Conservation (phyloP, 2,797 vertebrate species). For the Eleutherodactylus coqui region DNA sequence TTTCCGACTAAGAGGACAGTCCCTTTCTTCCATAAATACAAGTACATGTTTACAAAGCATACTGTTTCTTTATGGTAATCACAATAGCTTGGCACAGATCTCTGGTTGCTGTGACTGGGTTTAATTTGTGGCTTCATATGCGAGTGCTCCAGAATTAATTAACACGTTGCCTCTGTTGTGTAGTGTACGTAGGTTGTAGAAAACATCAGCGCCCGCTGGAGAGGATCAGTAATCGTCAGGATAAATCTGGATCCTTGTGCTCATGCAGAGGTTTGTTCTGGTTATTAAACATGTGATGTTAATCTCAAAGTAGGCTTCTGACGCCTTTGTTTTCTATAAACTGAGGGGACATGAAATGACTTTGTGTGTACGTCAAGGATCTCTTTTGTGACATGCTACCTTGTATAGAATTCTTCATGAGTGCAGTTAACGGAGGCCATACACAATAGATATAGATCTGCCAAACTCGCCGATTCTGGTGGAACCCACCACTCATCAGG, state of each 20-base stretch:
- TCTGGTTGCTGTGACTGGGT: background rate
- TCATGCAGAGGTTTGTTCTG: conserved; percentile 3
- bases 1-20: background rate
- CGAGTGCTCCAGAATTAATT: conserved; percentile 19
- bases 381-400: background rate
- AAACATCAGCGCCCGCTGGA: conserved; percentile 14
- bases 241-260: conserved; percentile 40
- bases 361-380: background rate
- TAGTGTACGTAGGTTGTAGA: background rate
- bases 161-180: conserved; percentile 18
- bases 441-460: no score
- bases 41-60: conserved; percentile 39
- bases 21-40: background rate
- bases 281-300: conserved; percentile 18
- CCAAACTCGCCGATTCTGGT: no score
- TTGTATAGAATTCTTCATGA: background rate
- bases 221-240: conserved; percentile 22
- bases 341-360: conserved; percentile 1
- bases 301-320: conserved; percentile 26
- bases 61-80: conserved; percentile 6
- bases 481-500: no score
- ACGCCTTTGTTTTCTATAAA: conserved; percentile 54
- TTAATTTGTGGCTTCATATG: conserved; percentile 21
- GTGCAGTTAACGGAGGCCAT: no score
- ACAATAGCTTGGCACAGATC: conserved; percentile 1